A percentile compares a stretch with the other conserved stretches of the same genome.
phyloP scores from a whole-genome alignment of 2,113 vertebrate genomes.

The Sclerurus mexicanus region DNA sequence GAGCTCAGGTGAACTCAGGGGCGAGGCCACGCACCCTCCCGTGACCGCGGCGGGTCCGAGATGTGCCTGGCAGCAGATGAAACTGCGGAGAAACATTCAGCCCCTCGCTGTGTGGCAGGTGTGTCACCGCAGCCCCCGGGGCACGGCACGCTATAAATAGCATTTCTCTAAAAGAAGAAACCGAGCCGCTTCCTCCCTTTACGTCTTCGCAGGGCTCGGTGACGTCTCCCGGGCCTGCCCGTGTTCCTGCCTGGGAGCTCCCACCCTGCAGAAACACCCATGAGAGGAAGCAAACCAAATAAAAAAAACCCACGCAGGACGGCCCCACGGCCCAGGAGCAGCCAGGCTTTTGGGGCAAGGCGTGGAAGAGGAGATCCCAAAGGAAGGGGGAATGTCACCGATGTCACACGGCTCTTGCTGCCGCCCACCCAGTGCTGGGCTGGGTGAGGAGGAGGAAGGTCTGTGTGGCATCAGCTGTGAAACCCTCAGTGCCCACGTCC shows the following conservation, averaged over 20 bases:
- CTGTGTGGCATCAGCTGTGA: not conserved
- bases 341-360: not conserved
- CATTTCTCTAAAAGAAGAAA: not conserved
- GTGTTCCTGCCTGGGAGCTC: not conserved
- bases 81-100: not conserved
- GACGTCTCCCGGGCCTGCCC: not conserved
- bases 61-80: not conserved
- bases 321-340: rapidly evolving
- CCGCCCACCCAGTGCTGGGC: rapidly evolving
- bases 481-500: not conserved
- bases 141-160: not conserved
- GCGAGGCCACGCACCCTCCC: too few relatives aligned
- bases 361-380: rapidly evolving
- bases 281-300: not conserved
- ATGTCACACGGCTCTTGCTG: rapidly evolving
- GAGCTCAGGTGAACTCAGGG: not conserved
- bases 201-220: not conserved
- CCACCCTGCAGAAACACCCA: rapidly evolving
- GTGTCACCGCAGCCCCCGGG: not conserved
- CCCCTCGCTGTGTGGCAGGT: rapidly evolving
- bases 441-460: not conserved
- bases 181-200: not conserved
- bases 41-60: not conserved
- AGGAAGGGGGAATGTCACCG: rapidly evolving
- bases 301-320: not conserved